Conservation (phyloP, 2,113 vertebrate species). For the Taxidea taxus region DNA sequence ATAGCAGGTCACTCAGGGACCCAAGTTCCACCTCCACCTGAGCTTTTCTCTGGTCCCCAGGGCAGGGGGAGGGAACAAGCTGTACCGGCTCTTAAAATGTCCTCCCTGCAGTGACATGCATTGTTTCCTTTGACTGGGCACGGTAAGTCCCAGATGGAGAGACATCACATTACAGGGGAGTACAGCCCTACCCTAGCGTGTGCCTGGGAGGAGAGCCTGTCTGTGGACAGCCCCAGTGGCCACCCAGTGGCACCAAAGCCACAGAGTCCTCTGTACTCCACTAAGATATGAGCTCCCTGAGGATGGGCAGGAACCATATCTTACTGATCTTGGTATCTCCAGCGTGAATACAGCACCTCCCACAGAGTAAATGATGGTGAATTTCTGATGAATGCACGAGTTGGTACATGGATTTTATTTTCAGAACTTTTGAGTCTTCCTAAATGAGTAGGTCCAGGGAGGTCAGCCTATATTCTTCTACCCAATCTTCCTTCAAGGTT, state of each 20-base stretch:
- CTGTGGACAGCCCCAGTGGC: not conserved
- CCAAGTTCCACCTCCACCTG: not conserved
- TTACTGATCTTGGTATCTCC: not conserved
- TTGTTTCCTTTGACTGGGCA: not conserved
- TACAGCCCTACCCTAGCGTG: not conserved
- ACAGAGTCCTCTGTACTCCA: fast-evolving
- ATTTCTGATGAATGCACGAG: not conserved
- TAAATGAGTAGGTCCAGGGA: not conserved
- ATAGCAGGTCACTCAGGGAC: not conserved
- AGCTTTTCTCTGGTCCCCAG: not conserved
- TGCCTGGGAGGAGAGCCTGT: not conserved
- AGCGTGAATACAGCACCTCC: not conserved
- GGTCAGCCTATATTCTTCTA: not conserved
- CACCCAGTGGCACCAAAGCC: not conserved
- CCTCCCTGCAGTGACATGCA: not conserved
- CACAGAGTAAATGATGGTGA: not conserved
- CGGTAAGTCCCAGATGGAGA: not conserved
- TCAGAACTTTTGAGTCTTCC: not conserved
- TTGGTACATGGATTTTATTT: not conserved
- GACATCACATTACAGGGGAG: not conserved
- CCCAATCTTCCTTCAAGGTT: not conserved
- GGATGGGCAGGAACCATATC: not conserved
- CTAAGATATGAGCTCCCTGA: not conserved
- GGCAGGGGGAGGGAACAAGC: no score
- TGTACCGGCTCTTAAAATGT: not conserved